phyloP scores from a whole-genome alignment of 2,797 vertebrate genomes.

The Pangasius krempfi region DNA sequence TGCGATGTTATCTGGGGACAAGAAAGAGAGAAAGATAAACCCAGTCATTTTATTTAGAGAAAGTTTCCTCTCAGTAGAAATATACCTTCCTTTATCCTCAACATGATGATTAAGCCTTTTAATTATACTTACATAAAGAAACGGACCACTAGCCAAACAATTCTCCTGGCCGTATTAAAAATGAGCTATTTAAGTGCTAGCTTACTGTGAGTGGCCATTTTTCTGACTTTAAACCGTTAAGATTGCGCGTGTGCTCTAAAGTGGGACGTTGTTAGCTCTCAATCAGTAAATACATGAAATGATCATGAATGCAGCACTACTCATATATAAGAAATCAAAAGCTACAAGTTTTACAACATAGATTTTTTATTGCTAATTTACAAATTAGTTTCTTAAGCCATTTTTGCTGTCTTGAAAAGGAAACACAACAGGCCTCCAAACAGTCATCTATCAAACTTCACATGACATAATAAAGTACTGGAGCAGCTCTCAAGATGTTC shows the following conservation, averaged over 20 bases:
- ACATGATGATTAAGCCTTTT: background rate
- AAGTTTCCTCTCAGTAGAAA: background rate
- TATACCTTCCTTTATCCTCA: background rate
- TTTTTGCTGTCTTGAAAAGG: background rate
- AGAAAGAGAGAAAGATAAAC: background rate
- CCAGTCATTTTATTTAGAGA: background rate
- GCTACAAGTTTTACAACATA: background rate
- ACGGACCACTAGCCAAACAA: background rate
- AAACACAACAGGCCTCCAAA: background rate
- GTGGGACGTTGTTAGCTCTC: background rate
- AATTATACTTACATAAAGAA: background rate
- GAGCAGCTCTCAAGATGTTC: constrained; percentile 14
- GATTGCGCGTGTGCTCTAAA: background rate
- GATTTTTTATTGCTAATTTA: background rate
- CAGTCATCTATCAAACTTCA: constrained; percentile 4
- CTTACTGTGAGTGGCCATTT: background rate
- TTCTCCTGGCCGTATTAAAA: background rate
- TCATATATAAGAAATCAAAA: background rate
- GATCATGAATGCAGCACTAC: background rate
- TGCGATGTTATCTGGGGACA: constrained; percentile 75
- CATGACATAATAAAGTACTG: constrained; percentile 18
- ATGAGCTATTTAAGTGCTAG: background rate
- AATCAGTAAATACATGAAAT: background rate
- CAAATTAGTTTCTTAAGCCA: background rate
- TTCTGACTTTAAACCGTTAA: background rate